Conservation (phyloP, 2,797 vertebrate genomes). For the Mallotus villosus region DNA sequence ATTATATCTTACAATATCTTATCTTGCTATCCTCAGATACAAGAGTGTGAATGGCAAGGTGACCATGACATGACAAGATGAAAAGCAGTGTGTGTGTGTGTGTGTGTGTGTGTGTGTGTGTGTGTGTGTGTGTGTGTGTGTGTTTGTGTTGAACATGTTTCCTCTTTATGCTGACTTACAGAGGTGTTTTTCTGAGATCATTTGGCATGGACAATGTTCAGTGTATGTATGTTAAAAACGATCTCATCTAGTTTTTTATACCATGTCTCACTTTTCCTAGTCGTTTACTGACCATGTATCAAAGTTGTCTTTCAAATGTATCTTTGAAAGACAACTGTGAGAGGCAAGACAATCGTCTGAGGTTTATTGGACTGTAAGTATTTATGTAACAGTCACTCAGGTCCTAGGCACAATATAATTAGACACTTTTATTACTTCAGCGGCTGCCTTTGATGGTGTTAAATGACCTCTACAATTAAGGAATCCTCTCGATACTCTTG, state of each 20-base stretch:
- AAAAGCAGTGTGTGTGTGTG: background rate
- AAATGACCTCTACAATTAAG: background rate
- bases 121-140: background rate
- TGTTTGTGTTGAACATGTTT: background rate
- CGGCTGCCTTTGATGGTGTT: background rate
- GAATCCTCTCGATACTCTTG: background rate
- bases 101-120: background rate
- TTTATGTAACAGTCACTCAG: conserved; percentile 4
- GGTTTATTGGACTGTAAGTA: background rate
- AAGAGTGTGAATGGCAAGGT: conserved; percentile 13
- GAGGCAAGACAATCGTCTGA: background rate
- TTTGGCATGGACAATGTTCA: background rate
- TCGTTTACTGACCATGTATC: too few species aligned
- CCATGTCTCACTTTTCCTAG: too few species aligned
- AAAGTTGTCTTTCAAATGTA: background rate
- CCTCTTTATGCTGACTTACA: too few species aligned
- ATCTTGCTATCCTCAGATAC: background rate
- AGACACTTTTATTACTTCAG: conserved; percentile 11
- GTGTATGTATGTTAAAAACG: too few species aligned
- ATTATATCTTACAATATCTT: too few species aligned
- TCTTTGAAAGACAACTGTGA: too few species aligned
- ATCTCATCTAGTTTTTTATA: too few species aligned
- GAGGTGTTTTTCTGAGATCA: too few species aligned
- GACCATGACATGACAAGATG: conserved; percentile 10
- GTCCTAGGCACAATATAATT: background rate